phyloP scores from a whole-genome alignment of 1,140 invertebrate genomes.

The Pomacea maculata region DNA sequence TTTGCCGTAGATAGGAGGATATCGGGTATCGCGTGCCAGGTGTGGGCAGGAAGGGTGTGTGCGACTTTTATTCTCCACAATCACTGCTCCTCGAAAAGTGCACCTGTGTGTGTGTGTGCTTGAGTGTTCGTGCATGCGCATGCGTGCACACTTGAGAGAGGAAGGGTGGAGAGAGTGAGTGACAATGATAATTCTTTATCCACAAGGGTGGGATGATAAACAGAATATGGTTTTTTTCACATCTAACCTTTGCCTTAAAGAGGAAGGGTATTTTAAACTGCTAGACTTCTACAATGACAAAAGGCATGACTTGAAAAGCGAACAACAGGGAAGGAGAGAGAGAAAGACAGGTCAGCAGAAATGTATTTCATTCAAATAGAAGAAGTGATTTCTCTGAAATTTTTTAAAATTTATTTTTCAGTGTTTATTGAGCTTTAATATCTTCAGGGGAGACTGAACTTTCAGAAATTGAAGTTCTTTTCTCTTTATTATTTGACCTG shows the following conservation, averaged over 20 bases:
- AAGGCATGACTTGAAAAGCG: neutral
- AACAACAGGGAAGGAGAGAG: slow-evolving; percentile 9
- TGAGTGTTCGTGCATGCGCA: neutral
- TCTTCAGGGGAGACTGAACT: no score
- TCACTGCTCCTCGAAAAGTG: no score
- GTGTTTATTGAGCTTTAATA: no score
- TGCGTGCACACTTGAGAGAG: neutral
- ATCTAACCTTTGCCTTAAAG: no score
- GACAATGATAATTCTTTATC: neutral
- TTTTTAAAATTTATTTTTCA: no score
- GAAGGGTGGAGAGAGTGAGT: slow-evolving; percentile 5
- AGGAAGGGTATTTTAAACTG: no score
- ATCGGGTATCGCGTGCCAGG: neutral
- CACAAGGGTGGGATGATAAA: no score
- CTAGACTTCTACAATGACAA: neutral
- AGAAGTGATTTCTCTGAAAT: no score
- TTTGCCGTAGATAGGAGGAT: neutral
- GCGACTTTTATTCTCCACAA: no score
- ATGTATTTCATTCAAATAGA: no score
- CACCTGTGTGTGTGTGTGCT: no score
- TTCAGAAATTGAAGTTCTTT: neutral
- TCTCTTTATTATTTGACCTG: neutral
- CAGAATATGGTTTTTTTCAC: no score
- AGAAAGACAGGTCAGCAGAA: neutral
- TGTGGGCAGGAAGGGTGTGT: neutral